Conservation (phyloP, 2,113 vertebrate species). For the Mus pahari region DNA sequence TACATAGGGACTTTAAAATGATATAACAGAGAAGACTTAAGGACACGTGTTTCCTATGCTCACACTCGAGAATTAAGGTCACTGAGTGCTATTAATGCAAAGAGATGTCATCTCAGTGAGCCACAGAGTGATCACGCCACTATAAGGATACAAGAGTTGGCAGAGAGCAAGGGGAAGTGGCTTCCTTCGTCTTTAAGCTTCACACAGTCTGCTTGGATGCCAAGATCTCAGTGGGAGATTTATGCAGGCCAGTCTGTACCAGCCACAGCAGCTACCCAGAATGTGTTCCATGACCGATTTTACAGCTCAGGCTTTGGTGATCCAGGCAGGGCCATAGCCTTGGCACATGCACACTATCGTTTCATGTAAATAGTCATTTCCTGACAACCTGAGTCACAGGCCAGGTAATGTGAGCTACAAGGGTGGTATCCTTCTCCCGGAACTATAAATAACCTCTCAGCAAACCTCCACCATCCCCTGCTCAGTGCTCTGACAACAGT, state of each 20-base stretch:
- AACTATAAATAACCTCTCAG: background rate
- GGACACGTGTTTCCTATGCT: background rate
- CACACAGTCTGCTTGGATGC: background rate
- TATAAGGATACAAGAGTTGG: background rate
- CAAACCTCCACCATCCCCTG: background rate
- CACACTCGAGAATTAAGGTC: background rate
- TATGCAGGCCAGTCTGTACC: background rate
- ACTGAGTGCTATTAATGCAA: background rate
- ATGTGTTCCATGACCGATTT: background rate
- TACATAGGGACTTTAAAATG: background rate
- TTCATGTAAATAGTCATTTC: conserved; percentile 28
- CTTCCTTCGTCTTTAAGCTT: background rate
- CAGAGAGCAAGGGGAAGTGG: background rate
- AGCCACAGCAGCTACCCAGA: background rate
- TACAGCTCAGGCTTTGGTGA: background rate
- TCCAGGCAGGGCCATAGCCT: background rate
- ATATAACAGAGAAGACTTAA: background rate
- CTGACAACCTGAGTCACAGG: background rate
- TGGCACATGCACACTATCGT: background rate
- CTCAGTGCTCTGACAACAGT: background rate
- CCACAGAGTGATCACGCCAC: background rate
- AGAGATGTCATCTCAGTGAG: background rate
- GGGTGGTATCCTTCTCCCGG: background rate
- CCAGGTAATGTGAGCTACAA: background rate
- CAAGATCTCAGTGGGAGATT: background rate